A percentile compares a stretch with the other conserved stretches of the same genome.
Evolutionary conservation across 2,113 vertebrate genomes (phyloP).

Genomic region (Ellobius talpinus): DNA sequence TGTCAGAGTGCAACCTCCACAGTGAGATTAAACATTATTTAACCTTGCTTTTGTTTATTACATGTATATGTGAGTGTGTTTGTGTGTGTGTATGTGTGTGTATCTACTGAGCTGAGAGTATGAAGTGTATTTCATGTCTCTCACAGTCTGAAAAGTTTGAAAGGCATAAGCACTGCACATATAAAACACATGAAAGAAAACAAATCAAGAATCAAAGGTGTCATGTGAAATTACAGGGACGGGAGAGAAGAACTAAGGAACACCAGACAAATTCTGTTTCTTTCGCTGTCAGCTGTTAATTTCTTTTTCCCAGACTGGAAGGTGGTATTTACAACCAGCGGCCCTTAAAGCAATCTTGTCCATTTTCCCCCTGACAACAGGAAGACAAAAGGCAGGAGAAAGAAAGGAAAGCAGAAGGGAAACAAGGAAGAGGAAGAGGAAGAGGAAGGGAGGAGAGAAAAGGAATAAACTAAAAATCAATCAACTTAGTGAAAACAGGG

Average conservation of each 20-base stretch:
- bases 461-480: not conserved
- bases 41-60: slow-evolving; percentile 7
- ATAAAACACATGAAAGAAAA: not conserved
- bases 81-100: not conserved
- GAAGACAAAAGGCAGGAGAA: not conserved
- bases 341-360: not conserved
- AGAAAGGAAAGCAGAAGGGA: not conserved
- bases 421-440: not conserved
- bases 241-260: not conserved
- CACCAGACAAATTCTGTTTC: not conserved
- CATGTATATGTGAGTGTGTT: not conserved
- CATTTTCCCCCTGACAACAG: not conserved
- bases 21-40: slow-evolving; percentile 26
- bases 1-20: not conserved
- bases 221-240: not conserved
- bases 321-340: not conserved
- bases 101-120: not conserved
- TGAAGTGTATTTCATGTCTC: not conserved
- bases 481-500: not conserved
- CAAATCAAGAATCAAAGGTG: not conserved
- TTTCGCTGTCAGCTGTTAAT: not conserved
- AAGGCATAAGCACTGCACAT: not conserved
- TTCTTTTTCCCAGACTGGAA: not conserved
- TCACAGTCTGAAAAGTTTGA: not conserved
- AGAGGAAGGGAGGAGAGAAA: not conserved